phyloP scores from a whole-genome alignment of 2,113 vertebrate genomes.

The Argyrosomus japonicus region DNA sequence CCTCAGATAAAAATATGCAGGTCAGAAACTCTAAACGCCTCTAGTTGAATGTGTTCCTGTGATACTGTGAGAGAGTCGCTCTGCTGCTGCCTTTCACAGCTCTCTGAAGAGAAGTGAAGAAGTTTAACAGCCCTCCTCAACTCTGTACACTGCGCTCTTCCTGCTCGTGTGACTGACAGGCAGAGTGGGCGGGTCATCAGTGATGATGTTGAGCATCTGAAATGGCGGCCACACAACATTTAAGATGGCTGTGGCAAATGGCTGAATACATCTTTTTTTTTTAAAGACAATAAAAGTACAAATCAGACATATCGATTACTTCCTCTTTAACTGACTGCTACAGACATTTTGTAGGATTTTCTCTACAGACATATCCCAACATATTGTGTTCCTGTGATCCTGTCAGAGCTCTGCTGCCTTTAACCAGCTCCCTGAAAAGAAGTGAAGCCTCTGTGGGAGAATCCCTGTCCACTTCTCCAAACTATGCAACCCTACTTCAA shows the following conservation, averaged over 20 bases:
- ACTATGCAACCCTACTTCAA: too few species aligned
- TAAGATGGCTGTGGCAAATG: background rate
- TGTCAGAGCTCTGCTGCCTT: too few species aligned
- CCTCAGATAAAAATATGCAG: too few species aligned
- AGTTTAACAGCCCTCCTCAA: background rate
- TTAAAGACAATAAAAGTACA: background rate
- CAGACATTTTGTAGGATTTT: background rate
- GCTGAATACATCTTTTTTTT: background rate
- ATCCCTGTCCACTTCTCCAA: too few species aligned
- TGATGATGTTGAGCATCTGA: background rate
- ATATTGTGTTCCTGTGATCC: too few species aligned
- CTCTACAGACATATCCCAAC: too few species aligned
- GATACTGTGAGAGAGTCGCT: background rate
- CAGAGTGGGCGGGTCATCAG: background rate
- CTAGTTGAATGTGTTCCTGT: accelerated
- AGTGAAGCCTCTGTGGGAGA: too few species aligned
- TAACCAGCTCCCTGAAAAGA: too few species aligned
- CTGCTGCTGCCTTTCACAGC: conserved; percentile 7
- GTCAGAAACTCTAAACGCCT: background rate
- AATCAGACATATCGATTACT: background rate
- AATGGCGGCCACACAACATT: background rate
- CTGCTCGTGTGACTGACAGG: background rate
- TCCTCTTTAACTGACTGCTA: background rate
- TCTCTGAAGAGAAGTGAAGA: background rate
- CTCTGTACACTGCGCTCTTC: conserved; percentile 2